phyloP scores from a whole-genome alignment of 2,113 vertebrate genomes.

The Dromaius novaehollandiae region DNA sequence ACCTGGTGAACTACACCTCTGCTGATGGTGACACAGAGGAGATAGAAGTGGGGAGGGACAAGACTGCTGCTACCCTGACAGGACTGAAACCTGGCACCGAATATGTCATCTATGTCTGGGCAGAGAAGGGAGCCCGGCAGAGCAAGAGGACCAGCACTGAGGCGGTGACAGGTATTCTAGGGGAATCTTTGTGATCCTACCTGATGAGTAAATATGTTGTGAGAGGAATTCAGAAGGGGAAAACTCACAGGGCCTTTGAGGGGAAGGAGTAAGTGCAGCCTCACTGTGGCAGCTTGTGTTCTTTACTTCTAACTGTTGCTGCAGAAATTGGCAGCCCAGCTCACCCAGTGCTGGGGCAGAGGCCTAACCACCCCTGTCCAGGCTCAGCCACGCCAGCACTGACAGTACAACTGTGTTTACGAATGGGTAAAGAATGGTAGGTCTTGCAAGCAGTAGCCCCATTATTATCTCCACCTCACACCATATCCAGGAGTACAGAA shows the following conservation, averaged over 20 bases:
- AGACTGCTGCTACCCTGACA: constrained; percentile 64
- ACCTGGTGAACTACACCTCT: constrained; percentile 82
- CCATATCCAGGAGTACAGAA: background rate
- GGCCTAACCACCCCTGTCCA: too few relatives aligned
- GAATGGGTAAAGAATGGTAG: background rate
- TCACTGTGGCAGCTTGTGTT: too few relatives aligned
- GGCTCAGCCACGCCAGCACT: too few relatives aligned
- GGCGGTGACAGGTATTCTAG: constrained; percentile 79
- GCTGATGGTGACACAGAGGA: constrained; percentile 76
- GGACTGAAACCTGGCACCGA: constrained; percentile 77
- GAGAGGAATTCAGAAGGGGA: too few relatives aligned
- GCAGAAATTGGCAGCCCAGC: too few relatives aligned
- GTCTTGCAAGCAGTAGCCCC: background rate
- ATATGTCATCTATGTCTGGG: constrained; percentile 82
- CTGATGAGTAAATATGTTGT: background rate
- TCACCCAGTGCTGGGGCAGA: too few relatives aligned
- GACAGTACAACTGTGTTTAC: background rate
- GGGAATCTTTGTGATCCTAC: background rate
- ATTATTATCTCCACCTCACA: background rate
- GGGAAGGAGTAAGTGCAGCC: too few relatives aligned
- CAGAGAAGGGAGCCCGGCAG: constrained; percentile 69
- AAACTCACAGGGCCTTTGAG: too few relatives aligned
- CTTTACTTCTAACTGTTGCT: too few relatives aligned
- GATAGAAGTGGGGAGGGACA: constrained; percentile 62
- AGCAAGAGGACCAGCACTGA: constrained; percentile 78